These are phyloP conservation scores for Tuberolachnus salignus DNA, from an alignment of 2,888 invertebrate genomes.

Conservation along the genomic window DNA sequence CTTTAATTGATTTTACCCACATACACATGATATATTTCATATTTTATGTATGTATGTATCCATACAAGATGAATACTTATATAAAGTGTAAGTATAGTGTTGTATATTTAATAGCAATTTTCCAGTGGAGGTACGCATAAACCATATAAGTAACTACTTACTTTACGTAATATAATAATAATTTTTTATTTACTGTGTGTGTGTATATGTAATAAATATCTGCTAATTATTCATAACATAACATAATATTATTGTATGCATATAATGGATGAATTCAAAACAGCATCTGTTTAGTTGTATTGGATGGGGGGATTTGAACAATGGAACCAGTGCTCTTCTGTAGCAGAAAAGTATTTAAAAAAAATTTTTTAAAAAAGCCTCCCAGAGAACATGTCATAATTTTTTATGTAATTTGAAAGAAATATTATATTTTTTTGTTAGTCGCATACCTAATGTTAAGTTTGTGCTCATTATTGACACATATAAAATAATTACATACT, in stretches of 20 bases:
- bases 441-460: not conserved
- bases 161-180: not conserved
- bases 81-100: no score
- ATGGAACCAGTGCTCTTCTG: no score
- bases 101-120: no score
- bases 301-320: no score
- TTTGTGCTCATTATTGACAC: conserved; percentile 17
- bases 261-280: not conserved
- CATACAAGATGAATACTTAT: not conserved
- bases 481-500: not conserved
- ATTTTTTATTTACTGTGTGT: not conserved
- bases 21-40: not conserved
- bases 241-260: not conserved
- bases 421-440: no score
- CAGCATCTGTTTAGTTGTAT: no score
- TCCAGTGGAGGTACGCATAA: no score
- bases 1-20: not conserved
- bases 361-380: no score
- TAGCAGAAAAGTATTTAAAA: no score
- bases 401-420: no score
- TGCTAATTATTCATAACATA: not conserved
- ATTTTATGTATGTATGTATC: not conserved
- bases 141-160: not conserved
- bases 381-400: no score
- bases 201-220: not conserved